Base-by-base conservation (phyloP, 2,888 invertebrate genomes). In the Junonia oenone region DNA sequence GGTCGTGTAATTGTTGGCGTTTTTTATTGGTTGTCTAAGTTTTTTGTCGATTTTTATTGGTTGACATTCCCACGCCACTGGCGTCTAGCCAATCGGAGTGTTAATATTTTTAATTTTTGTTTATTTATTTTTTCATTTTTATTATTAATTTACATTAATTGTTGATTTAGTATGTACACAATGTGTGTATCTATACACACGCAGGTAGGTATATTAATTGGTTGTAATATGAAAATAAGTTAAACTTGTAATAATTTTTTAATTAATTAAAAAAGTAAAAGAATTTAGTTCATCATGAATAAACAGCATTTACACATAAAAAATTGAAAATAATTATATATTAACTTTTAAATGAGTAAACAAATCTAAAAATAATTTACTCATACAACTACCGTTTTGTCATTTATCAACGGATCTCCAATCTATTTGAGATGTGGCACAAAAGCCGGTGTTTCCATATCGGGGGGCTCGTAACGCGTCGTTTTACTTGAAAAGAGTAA, bases 1-100 rank as follows among this genome's bases (percentile, higher is more conserved):
- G n/a, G n/a, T n/a, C n/a, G n/a, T n/a, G 60, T 63, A 62, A 63
- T 62, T 62, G 63, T 63, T 55, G 27, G 37, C 45, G n/a, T 43
- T 19, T 61, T 59, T 61, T 58, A 60, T 61, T 58, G 49, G 52
- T 49, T 61, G 54, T 56, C 48, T 60, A 49, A 6, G 31, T 53
- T 53, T 11, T 58, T 59, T 56, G 56, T 45, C 14, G 29, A 22
- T 58, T 62, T 60, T 58, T 62, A 65, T 63, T 62, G 51, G 22
- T 56, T 53, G 27, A 53, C 63, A 60, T 65, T 65, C 64, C 55
- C 64, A 63, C 60, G 63, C 31, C 49, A 27, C 38, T n/a, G 51
- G 54, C 40, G 38, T 47, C 51, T 53, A 56, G 48, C 8, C 26
- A 43, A n/a, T 40, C 26, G 4, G 6, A 29, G 8, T n/a, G 11